Evolutionary conservation across 2,113 vertebrate genomes (phyloP).

Genomic region (Cryptoleucopteryx plumbea): DNA sequence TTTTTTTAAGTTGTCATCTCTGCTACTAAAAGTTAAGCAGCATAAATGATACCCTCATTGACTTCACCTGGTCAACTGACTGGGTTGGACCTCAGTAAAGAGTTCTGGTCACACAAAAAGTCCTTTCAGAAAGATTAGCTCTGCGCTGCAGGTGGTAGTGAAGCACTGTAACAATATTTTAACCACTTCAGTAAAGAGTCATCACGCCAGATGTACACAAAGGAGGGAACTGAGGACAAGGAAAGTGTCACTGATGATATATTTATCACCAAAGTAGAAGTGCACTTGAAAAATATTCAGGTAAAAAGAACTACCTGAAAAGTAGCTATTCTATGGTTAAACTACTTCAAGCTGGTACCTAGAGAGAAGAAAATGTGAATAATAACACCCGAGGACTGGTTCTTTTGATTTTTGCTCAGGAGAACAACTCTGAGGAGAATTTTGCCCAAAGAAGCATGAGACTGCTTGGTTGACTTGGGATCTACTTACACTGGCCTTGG

Average conservation of each 20-base stretch:
- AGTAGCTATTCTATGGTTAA: background rate
- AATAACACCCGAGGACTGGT: background rate
- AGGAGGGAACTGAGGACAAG: background rate
- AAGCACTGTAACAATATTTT: background rate
- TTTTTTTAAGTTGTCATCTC: background rate
- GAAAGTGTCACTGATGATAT: background rate
- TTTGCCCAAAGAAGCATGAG: background rate
- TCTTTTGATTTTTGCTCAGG: background rate
- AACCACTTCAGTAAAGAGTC: background rate
- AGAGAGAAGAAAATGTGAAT: background rate
- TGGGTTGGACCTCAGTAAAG: background rate
- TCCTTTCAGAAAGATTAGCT: background rate
- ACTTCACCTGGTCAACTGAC: background rate
- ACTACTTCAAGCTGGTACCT: background rate
- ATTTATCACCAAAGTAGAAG: background rate
- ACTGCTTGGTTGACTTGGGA: background rate
- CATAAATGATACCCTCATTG: background rate
- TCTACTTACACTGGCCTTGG: background rate
- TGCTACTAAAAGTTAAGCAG: background rate
- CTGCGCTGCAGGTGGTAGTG: background rate
- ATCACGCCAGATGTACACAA: background rate
- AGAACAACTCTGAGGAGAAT: background rate
- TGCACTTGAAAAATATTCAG: background rate
- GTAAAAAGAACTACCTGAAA: slow-evolving; percentile 4
- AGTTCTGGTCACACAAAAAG: background rate